Evolutionary conservation across 2,113 vertebrate species (phyloP), one percentile per base, ranked within the genome.

Genomic region (Chionodraco myersi): DNA sequence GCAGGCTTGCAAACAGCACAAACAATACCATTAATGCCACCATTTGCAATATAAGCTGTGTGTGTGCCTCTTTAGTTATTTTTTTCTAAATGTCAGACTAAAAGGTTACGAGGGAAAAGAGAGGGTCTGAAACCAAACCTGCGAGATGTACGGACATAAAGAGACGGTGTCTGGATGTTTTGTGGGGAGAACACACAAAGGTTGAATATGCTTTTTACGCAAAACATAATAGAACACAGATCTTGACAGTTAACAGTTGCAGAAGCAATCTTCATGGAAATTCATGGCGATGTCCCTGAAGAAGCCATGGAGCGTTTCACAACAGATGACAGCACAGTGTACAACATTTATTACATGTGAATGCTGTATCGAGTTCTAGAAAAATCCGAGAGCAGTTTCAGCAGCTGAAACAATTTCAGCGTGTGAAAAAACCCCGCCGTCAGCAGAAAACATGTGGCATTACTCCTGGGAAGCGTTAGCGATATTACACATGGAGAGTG

Each of bases 61-160:
- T 62, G 82, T 70, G 75, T 15, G 56, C 30, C 68, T 49, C 63
- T 73, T 61, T 81, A 62, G 65, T 86, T 69, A 30, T 89, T 83
- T 60, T 88, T 90, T 85, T 87, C 48, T 84, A 92, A 93, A 92
- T 88, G 90, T 91, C 88, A 90, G 81, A 81, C 70, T 59, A 61
- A 91, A 90, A 91, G 90, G 85, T 89, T 79, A 88, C 62, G 36
- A 82, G 23, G 72, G 44, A 61, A 23, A 34, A 82, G 71, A 79
- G 81, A 75, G 47, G 77, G 82, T 75, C 56, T 63, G 81, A 84
- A 81, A 85, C 64, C 73, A 66, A 51, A 88, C 89, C 59, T 47
- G 67, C 72, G 74, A 79, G 75, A 66, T 60, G 66, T 83, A 58
- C 23, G 10, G 60, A 75, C 78, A 75, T 26, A 13, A 45, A 75